A percentile compares a stretch with the other conserved stretches of the same genome.
phyloP scores from a whole-genome alignment of 1,140 invertebrate species.

The Heliconius hewitsoni region DNA sequence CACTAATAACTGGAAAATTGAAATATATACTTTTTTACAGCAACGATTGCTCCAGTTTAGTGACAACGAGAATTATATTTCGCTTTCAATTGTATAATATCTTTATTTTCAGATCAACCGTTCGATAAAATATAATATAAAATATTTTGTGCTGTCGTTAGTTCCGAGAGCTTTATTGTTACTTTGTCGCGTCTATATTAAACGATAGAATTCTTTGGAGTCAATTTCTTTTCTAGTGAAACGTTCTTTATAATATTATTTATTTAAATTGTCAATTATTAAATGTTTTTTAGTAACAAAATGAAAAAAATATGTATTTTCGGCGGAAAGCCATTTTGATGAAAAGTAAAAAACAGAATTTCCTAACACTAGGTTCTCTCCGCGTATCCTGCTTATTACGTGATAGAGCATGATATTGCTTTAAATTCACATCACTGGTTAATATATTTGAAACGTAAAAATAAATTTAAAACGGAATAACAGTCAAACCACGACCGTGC shows the following conservation, averaged over 20 bases:
- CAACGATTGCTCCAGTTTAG: background rate
- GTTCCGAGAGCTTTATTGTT: background rate
- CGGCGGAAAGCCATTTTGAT: no score
- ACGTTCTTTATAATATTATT: background rate
- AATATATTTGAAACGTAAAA: background rate
- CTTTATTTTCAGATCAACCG: background rate
- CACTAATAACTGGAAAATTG: no score
- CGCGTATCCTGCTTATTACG: no score
- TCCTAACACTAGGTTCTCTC: no score
- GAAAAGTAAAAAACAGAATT: no score
- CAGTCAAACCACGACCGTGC: background rate
- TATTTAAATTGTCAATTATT: background rate
- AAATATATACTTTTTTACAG: no score
- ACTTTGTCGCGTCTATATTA: background rate
- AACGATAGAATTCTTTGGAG: background rate
- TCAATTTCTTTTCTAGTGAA: background rate
- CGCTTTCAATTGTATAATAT: constrained; percentile 3
- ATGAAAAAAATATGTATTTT: background rate
- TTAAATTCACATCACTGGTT: background rate
- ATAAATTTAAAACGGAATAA: background rate
- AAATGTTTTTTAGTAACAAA: background rate
- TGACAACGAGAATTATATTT: background rate
- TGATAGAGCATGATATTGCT: no score
- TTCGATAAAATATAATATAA: background rate
- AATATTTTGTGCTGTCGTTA: constrained; percentile 1